phyloP scores from a whole-genome alignment of 2,113 vertebrate genomes.

The Elgaria multicarinata region DNA sequence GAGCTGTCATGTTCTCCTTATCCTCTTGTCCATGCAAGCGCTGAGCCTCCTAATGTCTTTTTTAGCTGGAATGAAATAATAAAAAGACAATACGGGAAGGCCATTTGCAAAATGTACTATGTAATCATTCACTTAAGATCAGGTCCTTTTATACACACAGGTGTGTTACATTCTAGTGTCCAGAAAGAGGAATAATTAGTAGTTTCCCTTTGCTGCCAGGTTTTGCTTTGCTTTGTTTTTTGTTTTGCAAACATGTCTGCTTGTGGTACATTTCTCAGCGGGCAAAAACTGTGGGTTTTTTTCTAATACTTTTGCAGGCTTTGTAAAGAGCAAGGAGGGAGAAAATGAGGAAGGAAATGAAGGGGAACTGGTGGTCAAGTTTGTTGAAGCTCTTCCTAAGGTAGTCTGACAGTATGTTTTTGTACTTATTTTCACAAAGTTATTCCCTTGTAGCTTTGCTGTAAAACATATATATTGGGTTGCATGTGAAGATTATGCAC shows the following conservation, averaged over 20 bases:
- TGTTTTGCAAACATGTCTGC: constrained; percentile 3
- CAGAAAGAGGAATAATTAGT: constrained; percentile 40
- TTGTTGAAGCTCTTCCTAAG: constrained; percentile 84
- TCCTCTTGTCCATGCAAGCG: constrained; percentile 64
- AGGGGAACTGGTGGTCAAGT: constrained; percentile 90
- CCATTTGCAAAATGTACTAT: constrained; percentile 34
- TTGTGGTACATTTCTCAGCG: constrained; percentile 19
- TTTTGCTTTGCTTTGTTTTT: constrained; percentile 19
- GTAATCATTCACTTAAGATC: constrained; percentile 47
- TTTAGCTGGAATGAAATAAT: constrained; percentile 60
- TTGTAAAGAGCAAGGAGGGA: constrained; percentile 92
- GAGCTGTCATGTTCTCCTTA: constrained; percentile 74
- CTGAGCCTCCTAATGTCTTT: constrained; percentile 60
- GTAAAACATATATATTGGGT: background rate
- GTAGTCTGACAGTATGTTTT: constrained; percentile 71
- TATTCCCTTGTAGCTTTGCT: constrained; percentile 8
- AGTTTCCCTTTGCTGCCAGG: constrained; percentile 13
- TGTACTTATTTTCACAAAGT: background rate
- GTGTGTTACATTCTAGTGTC: constrained; percentile 13
- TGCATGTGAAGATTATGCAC: background rate
- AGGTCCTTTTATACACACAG: constrained; percentile 19
- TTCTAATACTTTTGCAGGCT: constrained; percentile 77
- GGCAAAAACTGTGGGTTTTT: constrained; percentile 21
- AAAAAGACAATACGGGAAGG: constrained; percentile 54
- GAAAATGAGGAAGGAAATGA: constrained; percentile 88